Evolutionary conservation across 2,113 vertebrate species (phyloP).

Genomic region (Diadophis punctatus): DNA sequence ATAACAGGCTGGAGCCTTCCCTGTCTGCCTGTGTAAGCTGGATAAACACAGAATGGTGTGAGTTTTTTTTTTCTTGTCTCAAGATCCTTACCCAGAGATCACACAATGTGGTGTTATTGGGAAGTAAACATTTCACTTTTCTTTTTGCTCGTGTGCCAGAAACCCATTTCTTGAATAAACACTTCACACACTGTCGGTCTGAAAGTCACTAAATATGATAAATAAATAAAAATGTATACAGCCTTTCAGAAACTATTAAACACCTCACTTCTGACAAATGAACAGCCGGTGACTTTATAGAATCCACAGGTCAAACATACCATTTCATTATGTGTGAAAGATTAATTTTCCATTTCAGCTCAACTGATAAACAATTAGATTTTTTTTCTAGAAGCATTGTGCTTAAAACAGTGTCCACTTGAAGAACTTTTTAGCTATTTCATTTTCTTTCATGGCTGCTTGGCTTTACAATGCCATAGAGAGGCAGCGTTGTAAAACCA

Average conservation of each 20-base stretch:
- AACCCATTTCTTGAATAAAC: slow-evolving; percentile 75
- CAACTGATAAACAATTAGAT: slow-evolving; percentile 61
- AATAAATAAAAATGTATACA: slow-evolving; percentile 68
- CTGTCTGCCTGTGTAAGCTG: slow-evolving; percentile 78
- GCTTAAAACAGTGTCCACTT: slow-evolving; percentile 53
- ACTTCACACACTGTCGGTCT: slow-evolving; percentile 74
- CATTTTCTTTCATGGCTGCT: slow-evolving; percentile 10
- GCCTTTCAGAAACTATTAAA: slow-evolving; percentile 68
- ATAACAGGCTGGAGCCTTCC: slow-evolving; percentile 86
- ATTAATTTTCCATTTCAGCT: slow-evolving; percentile 71
- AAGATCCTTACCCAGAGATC: slow-evolving; percentile 67
- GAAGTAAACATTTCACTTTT: slow-evolving; percentile 75
- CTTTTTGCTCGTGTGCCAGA: slow-evolving; percentile 74
- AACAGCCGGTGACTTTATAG: slow-evolving; percentile 56
- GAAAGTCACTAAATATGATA: slow-evolving; percentile 72
- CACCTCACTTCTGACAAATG: slow-evolving; percentile 69
- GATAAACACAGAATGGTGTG: slow-evolving; percentile 83
- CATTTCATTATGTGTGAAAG: slow-evolving; percentile 61
- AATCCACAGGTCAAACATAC: slow-evolving; percentile 56
- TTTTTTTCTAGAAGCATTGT: slow-evolving; percentile 43
- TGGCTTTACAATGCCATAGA: background rate
- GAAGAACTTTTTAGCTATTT: slow-evolving; percentile 36
- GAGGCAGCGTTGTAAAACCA: background rate
- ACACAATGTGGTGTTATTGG: slow-evolving; percentile 69
- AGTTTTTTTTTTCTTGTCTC: slow-evolving; percentile 72